A percentile compares a stretch with the other conserved stretches of the same genome.
These are phyloP conservation scores for Drosophila kohkoa DNA, from an alignment of 1,140 invertebrate species.

Conservation along the genomic window DNA sequence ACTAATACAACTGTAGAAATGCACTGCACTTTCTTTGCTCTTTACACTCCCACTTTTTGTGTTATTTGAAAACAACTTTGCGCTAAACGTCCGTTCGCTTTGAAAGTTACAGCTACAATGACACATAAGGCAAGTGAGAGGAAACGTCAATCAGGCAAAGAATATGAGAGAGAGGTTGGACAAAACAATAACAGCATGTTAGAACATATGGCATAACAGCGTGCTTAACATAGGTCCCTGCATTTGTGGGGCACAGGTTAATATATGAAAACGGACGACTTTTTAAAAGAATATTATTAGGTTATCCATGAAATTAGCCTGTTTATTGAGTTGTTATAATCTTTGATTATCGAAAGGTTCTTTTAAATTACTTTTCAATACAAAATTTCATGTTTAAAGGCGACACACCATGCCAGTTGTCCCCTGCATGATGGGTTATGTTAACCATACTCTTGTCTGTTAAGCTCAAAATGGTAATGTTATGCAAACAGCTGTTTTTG, in stretches of 20 bases:
- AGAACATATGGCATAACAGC: slow-evolving; percentile 19
- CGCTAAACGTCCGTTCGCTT: slow-evolving; percentile 25
- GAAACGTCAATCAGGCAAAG: too few relatives aligned
- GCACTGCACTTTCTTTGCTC: slow-evolving; percentile 51
- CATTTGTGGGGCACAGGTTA: neutral
- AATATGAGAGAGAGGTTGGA: neutral
- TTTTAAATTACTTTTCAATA: neutral
- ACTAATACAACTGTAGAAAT: slow-evolving; percentile 30
- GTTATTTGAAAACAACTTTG: slow-evolving; percentile 1
- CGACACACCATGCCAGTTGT: neutral
- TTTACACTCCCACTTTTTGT: slow-evolving; percentile 39
- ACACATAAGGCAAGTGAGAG: slow-evolving; percentile 12
- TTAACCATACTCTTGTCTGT: neutral
- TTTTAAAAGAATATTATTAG: too few relatives aligned
- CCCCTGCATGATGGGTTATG: neutral
- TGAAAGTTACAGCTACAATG: slow-evolving; percentile 37
- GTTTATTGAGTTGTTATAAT: neutral
- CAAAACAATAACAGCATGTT: slow-evolving; percentile 31
- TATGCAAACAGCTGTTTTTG: slow-evolving; percentile 39
- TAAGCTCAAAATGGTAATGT: slow-evolving; percentile 36
- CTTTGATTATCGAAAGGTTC: neutral
- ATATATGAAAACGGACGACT: neutral
- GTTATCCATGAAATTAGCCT: too few relatives aligned
- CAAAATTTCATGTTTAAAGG: neutral
- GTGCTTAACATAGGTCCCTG: neutral